Base-by-base conservation (phyloP, 2,888 invertebrate species). In the Liopterus haemorrhoidalis region DNA sequence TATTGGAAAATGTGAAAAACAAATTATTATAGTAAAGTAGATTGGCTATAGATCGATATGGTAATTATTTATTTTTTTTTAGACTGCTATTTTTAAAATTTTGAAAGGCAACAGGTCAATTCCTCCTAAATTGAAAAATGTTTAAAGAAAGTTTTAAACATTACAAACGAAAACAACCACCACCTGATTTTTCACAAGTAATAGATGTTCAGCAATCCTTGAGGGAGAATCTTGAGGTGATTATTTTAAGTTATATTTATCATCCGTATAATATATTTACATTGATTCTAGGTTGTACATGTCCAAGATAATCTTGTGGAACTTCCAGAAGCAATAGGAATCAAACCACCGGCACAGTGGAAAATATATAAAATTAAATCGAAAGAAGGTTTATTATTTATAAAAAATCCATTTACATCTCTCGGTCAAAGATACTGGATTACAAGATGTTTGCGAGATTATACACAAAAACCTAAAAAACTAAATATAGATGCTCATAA, bases 361-460 rank as follows among this genome's bases (percentile, higher is more conserved):
- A 57, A 48, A 53, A 40, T 46, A 18, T 2, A 36, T 25, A 21
- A 30, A 18, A 22, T 32, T 18, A 24, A 8, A 11, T 9, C 3
- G 16, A 20, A 30, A 11, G 8, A 45, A 78, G 82, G 92, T n/a
- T 72, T 94, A 37, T 67, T 88, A 54, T 76, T 87, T 39, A 83
- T 95, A 46, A 73, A 71, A 56, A 91, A 93, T 68, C 91, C 93
- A 11, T 95, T 94, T 63, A 84, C 82, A 19, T 53, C 68, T 5
- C 59, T 70, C 16, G 90, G 88, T 0, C 90, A 93, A 65, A 75
- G 82, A 43, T 85, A 84, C 63, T 95, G 92, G 93, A 81, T 86
- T 15, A 69, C 78, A 39, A 78, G 81, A 64, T 86, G 89, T 62
- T 65, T 94, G 31, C 73, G 76, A 57, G 81, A 85, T 54, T 93